Evolutionary conservation across 1,140 invertebrate genomes (phyloP), one percentile per base, ranked within the genome.

Genomic region (Agrilus planipennis): DNA sequence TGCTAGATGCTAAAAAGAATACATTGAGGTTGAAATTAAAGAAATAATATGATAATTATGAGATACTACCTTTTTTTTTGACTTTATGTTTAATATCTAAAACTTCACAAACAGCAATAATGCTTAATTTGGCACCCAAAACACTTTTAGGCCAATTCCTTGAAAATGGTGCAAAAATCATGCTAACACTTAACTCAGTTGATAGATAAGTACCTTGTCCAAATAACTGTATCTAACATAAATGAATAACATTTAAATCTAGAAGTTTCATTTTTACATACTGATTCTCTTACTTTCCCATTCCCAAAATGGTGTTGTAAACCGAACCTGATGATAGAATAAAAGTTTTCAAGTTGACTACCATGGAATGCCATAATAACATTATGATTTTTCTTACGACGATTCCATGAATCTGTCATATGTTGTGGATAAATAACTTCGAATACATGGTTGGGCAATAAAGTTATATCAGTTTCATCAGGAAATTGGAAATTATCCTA

Each of bases 291-390:
- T 48, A 52, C 51, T 30, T 51, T 53, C 46, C 37, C 44, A 11
- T 29, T 20, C 37, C 77, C 84, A 62, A 84, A 70, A 60, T 78
- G 77, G 49, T 78, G 75, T 49, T 83, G 79, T 39, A 87, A 62
- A 19, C 84, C 84, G 64, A 81, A 76, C 59, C 84, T 74, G 23
- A 86, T 57, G 44, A 89, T 86, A 0, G 82, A 82, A 65, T 85
- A 77, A 60, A 86, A 85, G 63, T 86, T 85, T 61, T 85, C 81
- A 38, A 84, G 61, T 44, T 77, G 67, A 59, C 79, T 86, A 17
- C 84, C 84, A 63, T 87, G 81, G 53, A 77, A 89, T 10, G 80
- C 83, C 57, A 73, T 75, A 53, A 83, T 71, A 14, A 74, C 68
- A 38, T 70, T 64, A 47, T 69, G 66, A 42, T 71, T 65, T 50